phyloP scores from a whole-genome alignment of 64 coral and sea anemone genomes.

The Pocillopora verrucosa region DNA sequence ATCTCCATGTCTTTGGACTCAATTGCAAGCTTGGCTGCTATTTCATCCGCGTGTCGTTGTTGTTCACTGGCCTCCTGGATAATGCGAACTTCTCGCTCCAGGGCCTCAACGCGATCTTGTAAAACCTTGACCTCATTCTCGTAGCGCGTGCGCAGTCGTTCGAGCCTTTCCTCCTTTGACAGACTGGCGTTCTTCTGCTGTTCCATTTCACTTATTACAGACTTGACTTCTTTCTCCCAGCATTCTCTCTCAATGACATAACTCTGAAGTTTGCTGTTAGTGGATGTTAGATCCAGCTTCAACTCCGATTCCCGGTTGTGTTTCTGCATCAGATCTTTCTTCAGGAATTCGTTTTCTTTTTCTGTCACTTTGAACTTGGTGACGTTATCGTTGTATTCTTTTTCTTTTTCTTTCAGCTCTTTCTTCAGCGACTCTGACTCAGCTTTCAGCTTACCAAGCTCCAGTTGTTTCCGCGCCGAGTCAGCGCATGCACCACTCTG shows the following conservation, averaged over 20 bases:
- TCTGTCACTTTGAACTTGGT: constrained; percentile 64
- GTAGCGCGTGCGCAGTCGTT: constrained; percentile 78
- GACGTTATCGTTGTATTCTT: constrained; percentile 47
- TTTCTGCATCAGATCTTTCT: constrained; percentile 72
- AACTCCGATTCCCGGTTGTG: constrained; percentile 71
- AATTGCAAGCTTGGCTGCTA: constrained; percentile 62
- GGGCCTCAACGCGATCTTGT: constrained; percentile 58
- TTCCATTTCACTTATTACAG: constrained; percentile 82
- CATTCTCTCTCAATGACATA: constrained; percentile 88
- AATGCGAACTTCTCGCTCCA: constrained; percentile 74
- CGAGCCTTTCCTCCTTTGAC: constrained; percentile 74
- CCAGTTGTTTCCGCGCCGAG: constrained; percentile 55
- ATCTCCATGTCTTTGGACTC: constrained; percentile 96
- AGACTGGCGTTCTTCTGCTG: constrained; percentile 77
- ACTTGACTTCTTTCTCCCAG: constrained; percentile 88
- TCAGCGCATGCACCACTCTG: constrained; percentile 82
- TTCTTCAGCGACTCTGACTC: constrained; percentile 66
- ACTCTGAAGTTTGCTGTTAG: constrained; percentile 91
- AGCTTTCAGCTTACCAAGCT: constrained; percentile 66
- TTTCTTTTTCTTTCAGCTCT: constrained; percentile 64
- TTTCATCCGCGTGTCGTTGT: constrained; percentile 87
- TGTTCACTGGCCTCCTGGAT: constrained; percentile 81
- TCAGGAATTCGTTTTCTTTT: constrained; percentile 84
- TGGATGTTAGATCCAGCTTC: constrained; percentile 80
- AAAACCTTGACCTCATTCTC: constrained; percentile 86